Evolutionary conservation across 2,113 vertebrate genomes (phyloP).

Genomic region (Thamnophis sirtalis): DNA sequence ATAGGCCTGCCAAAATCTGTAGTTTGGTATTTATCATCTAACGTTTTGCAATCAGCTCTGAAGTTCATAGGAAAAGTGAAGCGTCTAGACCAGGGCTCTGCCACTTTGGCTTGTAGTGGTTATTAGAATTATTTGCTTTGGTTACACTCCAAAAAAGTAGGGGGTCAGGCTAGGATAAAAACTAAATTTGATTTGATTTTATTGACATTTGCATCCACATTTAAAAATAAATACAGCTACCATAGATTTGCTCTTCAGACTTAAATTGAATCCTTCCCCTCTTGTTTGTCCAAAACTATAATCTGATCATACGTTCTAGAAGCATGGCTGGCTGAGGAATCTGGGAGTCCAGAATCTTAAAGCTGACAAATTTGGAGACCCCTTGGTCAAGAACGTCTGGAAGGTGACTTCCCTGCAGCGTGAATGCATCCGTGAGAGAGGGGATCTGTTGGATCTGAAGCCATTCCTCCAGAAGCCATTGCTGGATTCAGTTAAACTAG

Average conservation of each 20-base stretch:
- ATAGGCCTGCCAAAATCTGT: not conserved
- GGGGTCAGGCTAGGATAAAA: not conserved
- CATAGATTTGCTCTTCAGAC: not conserved
- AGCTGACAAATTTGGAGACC: not conserved
- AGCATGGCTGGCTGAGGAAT: not conserved
- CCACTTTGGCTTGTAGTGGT: not conserved
- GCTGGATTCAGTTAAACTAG: not conserved
- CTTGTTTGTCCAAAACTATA: not conserved
- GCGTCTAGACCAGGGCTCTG: not conserved
- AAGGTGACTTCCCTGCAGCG: not conserved
- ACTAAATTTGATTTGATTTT: not conserved
- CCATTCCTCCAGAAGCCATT: not conserved
- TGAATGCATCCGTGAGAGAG: not conserved
- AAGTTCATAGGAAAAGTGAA: not conserved
- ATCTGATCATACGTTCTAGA: not conserved
- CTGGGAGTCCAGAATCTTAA: not conserved
- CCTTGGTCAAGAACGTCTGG: not conserved
- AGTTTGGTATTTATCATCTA: not conserved
- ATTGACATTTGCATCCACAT: not conserved
- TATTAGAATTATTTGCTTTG: not conserved
- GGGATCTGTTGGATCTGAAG: not conserved
- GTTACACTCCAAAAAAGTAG: not conserved
- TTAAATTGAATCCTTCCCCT: not conserved
- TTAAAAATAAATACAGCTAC: not conserved
- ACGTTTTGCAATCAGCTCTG: not conserved